Conservation (phyloP, 2,113 vertebrate genomes). For the Corvus moneduloides region DNA sequence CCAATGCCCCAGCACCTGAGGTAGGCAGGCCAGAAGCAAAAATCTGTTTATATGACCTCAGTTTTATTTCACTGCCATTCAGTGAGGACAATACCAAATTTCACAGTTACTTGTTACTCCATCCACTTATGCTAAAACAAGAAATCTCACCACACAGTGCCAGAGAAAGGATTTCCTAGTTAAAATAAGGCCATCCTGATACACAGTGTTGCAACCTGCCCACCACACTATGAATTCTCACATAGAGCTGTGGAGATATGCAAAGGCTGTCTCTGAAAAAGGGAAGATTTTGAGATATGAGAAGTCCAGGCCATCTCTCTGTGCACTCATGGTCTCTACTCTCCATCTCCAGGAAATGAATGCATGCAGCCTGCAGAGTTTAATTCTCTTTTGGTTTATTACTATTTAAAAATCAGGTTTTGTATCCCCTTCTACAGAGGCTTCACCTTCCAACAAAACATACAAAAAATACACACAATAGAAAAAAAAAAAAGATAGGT, state of each 20-base stretch:
- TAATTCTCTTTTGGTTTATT: conserved; percentile 70
- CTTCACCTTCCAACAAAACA: conserved; percentile 68
- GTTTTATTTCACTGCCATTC: background rate
- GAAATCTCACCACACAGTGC: background rate
- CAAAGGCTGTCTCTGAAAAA: background rate
- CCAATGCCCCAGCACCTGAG: background rate
- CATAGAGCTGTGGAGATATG: background rate
- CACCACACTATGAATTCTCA: background rate
- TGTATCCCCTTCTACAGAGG: conserved; percentile 66
- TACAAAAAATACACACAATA: conserved; percentile 70
- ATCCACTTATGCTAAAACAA: background rate
- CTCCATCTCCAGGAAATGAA: conserved; percentile 54
- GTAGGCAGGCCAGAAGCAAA: background rate
- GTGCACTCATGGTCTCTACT: background rate
- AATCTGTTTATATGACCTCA: background rate
- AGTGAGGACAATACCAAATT: background rate
- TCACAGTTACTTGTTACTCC: background rate
- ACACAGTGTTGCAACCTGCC: background rate
- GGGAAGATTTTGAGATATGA: background rate
- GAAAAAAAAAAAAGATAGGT: conserved; percentile 61
- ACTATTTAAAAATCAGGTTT: conserved; percentile 67
- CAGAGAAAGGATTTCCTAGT: background rate
- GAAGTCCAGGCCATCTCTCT: background rate
- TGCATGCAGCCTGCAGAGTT: conserved; percentile 60
- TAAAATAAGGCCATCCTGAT: background rate